These are phyloP conservation scores for Amblyteles armatorius DNA, from an alignment of 2,888 invertebrate genomes.

Conservation along the genomic window DNA sequence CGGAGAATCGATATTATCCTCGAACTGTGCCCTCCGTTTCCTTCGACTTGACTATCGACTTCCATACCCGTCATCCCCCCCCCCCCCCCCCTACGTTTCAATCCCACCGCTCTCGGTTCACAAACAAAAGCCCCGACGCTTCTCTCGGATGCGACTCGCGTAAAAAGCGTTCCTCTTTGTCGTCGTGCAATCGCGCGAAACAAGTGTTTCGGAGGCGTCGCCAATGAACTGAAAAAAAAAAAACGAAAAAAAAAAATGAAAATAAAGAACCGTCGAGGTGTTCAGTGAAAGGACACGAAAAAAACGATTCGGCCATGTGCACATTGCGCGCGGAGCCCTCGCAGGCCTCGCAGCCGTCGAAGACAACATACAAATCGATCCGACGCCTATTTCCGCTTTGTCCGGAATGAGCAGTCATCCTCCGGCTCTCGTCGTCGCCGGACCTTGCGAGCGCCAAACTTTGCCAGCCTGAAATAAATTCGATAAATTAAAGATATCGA, in stretches of 20 bases:
- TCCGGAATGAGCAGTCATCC: slow-evolving; percentile 5
- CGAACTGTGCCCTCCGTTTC: slow-evolving; percentile 24
- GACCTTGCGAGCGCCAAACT: neutral
- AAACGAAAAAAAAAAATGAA: neutral
- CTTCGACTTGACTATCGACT: slow-evolving; percentile 32
- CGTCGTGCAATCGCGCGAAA: slow-evolving; percentile 34
- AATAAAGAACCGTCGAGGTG: slow-evolving; percentile 43
- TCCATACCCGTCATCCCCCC: neutral
- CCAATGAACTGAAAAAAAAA: neutral
- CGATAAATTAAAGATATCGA: neutral
- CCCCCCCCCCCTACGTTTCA: neutral
- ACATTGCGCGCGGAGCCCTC: slow-evolving; percentile 22
- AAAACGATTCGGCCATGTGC: slow-evolving; percentile 55
- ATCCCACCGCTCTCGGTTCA: neutral
- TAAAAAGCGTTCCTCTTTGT: slow-evolving; percentile 3
- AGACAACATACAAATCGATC: slow-evolving; percentile 54
- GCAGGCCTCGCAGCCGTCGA: neutral
- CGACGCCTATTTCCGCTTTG: slow-evolving; percentile 29
- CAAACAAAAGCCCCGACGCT: slow-evolving; percentile 21
- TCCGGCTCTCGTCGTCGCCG: neutral
- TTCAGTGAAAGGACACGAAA: slow-evolving; percentile 21
- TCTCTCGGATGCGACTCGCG: neutral
- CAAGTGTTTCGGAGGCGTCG: slow-evolving; percentile 23
- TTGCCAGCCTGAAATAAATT: neutral
- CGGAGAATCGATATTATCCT: slow-evolving; percentile 60